These are phyloP conservation scores for Chrysomallon squamiferum DNA, from an alignment of 1,140 invertebrate genomes.

Conservation along the genomic window DNA sequence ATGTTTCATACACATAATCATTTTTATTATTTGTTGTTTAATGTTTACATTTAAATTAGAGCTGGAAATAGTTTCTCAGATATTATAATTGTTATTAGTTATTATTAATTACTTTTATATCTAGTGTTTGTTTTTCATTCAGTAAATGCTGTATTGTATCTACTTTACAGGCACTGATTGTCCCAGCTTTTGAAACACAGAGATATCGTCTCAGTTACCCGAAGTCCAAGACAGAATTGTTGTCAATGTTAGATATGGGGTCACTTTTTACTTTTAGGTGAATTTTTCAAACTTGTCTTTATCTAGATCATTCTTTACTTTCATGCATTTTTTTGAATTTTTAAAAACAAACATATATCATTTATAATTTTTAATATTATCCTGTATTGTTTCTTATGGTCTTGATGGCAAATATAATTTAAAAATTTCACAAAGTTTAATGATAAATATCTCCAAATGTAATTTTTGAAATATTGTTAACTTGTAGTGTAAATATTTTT, in stretches of 20 bases:
- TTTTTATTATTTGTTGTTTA: neutral
- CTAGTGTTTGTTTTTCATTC: no score
- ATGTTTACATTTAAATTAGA: neutral
- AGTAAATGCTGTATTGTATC: neutral
- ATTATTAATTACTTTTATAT: no score
- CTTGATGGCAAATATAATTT: no score
- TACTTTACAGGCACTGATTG: slow-evolving; percentile 76
- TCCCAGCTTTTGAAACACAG: slow-evolving; percentile 92
- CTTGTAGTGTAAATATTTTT: no score
- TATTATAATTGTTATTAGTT: no score
- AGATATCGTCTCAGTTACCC: slow-evolving; percentile 84
- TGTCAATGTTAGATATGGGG: slow-evolving; percentile 78
- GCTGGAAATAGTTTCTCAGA: no score
- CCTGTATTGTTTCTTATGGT: no score
- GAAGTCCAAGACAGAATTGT: slow-evolving; percentile 78
- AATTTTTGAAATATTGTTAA: no score
- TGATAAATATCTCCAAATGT: no score
- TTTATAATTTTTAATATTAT: neutral
- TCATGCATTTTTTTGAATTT: neutral
- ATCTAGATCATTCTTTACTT: no score
- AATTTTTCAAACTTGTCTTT: no score
- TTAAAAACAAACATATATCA: neutral
- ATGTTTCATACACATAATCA: neutral
- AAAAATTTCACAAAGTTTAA: no score
- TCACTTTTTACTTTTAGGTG: slow-evolving; percentile 83